Evolutionary conservation across 2,797 vertebrate genomes (phyloP).

Genomic region (Enteromius treurensis): DNA sequence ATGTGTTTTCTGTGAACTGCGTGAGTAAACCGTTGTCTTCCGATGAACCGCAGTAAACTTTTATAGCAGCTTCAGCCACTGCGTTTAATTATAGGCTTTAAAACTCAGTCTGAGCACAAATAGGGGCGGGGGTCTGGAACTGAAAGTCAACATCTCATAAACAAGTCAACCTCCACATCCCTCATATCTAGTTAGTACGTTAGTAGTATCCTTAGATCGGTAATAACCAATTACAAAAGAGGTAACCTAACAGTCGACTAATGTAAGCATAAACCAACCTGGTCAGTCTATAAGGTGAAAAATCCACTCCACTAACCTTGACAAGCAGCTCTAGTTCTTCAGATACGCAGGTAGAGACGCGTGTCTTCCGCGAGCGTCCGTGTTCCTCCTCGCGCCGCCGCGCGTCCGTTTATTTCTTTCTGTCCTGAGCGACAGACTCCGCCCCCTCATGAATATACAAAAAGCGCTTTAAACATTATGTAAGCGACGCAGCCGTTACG

Average conservation of each 20-base stretch:
- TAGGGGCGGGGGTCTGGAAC: not conserved
- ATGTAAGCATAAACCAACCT: not conserved
- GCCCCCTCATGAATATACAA: conserved; percentile 10
- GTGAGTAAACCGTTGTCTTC: not conserved
- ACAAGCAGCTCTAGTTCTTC: conserved; percentile 3
- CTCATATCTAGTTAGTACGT: no score
- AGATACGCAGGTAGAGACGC: not conserved
- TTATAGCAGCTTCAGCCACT: conserved; percentile 4
- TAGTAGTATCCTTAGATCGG: not conserved
- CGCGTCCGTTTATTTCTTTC: conserved; percentile 37
- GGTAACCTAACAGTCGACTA: not conserved
- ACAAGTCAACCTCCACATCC: not conserved
- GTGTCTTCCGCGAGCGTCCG: conserved; percentile 9
- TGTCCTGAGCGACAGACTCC: not conserved
- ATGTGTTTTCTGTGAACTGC: not conserved
- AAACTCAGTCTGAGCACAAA: not conserved
- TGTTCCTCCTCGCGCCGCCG: not conserved
- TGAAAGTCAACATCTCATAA: not conserved
- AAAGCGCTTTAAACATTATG: not conserved
- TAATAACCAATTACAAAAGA: not conserved
- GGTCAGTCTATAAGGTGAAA: not conserved
- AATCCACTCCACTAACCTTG: not conserved
- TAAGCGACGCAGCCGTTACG: not conserved
- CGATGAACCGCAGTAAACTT: not conserved
- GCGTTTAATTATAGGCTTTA: conserved; percentile 28